Evolutionary conservation across 2,113 vertebrate species (phyloP), one percentile per base, ranked within the genome.

Genomic region (Aegithalos caudatus): DNA sequence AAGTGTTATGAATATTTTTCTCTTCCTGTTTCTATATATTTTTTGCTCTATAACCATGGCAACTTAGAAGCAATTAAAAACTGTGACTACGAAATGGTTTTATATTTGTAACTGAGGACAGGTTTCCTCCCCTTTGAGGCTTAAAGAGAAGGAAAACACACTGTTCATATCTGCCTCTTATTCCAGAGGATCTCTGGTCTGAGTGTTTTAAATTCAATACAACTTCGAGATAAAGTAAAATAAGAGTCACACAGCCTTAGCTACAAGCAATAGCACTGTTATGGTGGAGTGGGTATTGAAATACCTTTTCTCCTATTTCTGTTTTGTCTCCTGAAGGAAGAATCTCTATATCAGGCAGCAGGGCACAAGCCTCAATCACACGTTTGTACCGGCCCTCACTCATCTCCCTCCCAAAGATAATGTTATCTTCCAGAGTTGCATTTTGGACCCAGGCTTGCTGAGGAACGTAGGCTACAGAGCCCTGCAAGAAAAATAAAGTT

Each of bases 361-460:
- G 98, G 1, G 99, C 99, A 29, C 99, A 99, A 18, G 98, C 98
- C 88, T 99, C 98, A 58, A 99, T 51, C 91, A 99, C 99, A 3
- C 78, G 29, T 48, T 98, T 97, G 53, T 99, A 99, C 85, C 97
- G 97, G 15, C 29, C 81, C 84, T 98, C 98, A 35, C 95, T 98
- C 74, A 86, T 90, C 74, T 98, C 98, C 64, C 98, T 98, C 20
- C 99, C 99, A 70, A 99, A 99, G 17, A 98, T 28, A 17, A 99
- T 98, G 96, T 99, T 99, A 57, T 98, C 98, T 92, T 97, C 97
- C 78, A 99, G 97, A 9, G 99, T 98, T 28, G 98, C 97, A 22
- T 99, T 99, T 96, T 99, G 99, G 94, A 99, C 99, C 99, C 99
- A 99, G 33, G 99, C 99, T 97, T 99, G 99, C 97, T 99, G 99